phyloP scores from a whole-genome alignment of 2,888 invertebrate species.

The Parnassius mnemosyne region DNA sequence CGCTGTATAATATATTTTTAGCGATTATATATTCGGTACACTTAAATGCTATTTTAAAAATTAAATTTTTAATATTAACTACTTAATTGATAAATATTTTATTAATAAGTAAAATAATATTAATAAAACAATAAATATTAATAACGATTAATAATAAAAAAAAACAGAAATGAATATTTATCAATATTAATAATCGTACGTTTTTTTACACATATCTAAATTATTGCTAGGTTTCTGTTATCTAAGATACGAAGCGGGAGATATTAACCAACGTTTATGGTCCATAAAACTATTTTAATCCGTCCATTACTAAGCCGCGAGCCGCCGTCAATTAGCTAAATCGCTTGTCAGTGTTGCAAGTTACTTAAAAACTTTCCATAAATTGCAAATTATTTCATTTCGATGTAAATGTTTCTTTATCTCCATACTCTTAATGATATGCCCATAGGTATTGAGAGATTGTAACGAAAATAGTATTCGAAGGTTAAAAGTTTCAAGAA shows the following conservation, averaged over 20 bases:
- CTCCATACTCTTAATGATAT: too few species aligned
- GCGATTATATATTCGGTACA: too few species aligned
- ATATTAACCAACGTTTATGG: constrained; percentile 56
- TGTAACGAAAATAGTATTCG: too few species aligned
- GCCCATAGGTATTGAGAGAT: too few species aligned
- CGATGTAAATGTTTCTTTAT: neutral
- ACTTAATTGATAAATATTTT: neutral
- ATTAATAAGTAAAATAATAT: neutral
- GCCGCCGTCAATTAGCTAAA: constrained; percentile 60
- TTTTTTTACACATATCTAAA: constrained; percentile 5
- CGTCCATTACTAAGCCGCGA: constrained; percentile 67
- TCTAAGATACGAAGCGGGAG: constrained; percentile 22
- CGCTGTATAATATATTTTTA: too few species aligned
- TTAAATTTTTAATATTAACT: neutral
- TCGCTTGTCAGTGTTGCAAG: constrained; percentile 34
- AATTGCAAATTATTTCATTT: constrained; percentile 10
- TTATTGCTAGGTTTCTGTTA: constrained; percentile 11
- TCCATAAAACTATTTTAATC: constrained; percentile 73
- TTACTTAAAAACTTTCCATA: neutral
- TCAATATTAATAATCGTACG: too few species aligned
- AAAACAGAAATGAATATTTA: too few species aligned
- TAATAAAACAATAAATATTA: too few species aligned
- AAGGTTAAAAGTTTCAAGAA: too few species aligned
- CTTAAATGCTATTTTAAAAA: too few species aligned
- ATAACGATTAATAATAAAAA: too few species aligned